Base-by-base conservation (phyloP, 2,888 invertebrate species). In the Pachycephus smyrnensis region DNA sequence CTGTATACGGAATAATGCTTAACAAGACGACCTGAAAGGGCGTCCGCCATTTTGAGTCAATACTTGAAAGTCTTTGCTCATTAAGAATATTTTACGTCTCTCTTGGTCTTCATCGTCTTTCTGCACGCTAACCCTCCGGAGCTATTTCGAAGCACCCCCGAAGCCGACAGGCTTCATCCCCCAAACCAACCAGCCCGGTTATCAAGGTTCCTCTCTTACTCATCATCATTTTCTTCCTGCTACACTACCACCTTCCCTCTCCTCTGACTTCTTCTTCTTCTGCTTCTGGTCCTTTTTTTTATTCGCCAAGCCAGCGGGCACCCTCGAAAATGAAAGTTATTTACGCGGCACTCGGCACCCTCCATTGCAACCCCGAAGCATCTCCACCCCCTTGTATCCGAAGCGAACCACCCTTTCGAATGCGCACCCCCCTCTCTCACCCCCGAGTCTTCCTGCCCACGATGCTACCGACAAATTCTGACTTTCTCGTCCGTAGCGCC, bases 41-140 rank as follows among this genome's bases (percentile, higher is more conserved):
- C 86, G 88, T 87, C 86, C 89, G 89, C 90, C 90, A 90, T 90
- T 90, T 90, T 90, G 89, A 90, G 90, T 90, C 90, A 90, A 90
- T 90, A 90, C 90, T 90, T 90, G 90, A 90, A 90, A 90, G 90
- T 89, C 90, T 90, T 90, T 89, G 90, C 90, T 90, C 90, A 90
- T 90, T 90, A 90, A 90, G 90, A 90, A 90, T 90, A 90, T 90
- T 90, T 90, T 88, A 89, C 88, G 86, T 88, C 86, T 83, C 79
- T 73, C 78, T 82, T 55, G 23, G 55, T 55, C 55, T 55, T 55
- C 55, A 23, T 23, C 23, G 55, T 77, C 71, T 37, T 31, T 55
- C 73, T 35, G 23, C 75, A 55, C 6, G 55, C 55, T 9, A 55
- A 55, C 55, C 23, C 55, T 55, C 55, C 23, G 55, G 23, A 55